Evolutionary conservation across 2,797 vertebrate genomes (phyloP), one percentile per base, ranked within the genome.

Genomic region (Apodemus agrarius): DNA sequence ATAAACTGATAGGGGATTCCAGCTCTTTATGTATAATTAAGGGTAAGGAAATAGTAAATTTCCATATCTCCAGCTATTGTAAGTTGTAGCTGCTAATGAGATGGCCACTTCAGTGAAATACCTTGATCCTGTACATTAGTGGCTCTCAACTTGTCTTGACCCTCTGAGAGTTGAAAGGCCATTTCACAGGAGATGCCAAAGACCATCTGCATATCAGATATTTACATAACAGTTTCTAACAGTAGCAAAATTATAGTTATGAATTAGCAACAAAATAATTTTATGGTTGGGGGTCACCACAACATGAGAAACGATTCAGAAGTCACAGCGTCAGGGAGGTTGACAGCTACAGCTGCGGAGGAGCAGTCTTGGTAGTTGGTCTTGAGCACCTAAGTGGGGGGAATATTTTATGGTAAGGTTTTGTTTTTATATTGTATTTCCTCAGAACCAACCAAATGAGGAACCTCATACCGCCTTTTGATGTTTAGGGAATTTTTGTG

Each of bases 1-100:
- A 94, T 90, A 89, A 97, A 87, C 52, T 75, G 65, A 86, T 2
- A 74, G 85, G 85, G 85, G 72, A 96, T 97, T 97, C 83, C 91
- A 90, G 88, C 31, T 63, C 34, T 90, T 91, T 52, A 43, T 78
- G 43, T 85, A 7, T 90, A 80, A 89, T 84, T 86, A 87, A 93
- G 94, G 91, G 82, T 87, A 52, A 93, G 31, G 63, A 46, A 37
- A 37, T 19, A 89, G 31, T 79, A 46, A 87, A 67, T 96, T 93
- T 97, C 75, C 26, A 8, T 37, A 12, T 29, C 31, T n/a, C 13
- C 59, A 37, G 5, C 74, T 75, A 52, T 78, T 31, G 6, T 83
- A 16, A 75, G 19, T 49, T 69, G 19, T 69, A 86, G 34, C 88
- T 95, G 65, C 90, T 52, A 79, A 16, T 93, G 91, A 88, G 83